Evolutionary conservation across 1,140 invertebrate genomes (phyloP), one percentile per base, ranked within the genome.

Genomic region (Onthophagus taurus): DNA sequence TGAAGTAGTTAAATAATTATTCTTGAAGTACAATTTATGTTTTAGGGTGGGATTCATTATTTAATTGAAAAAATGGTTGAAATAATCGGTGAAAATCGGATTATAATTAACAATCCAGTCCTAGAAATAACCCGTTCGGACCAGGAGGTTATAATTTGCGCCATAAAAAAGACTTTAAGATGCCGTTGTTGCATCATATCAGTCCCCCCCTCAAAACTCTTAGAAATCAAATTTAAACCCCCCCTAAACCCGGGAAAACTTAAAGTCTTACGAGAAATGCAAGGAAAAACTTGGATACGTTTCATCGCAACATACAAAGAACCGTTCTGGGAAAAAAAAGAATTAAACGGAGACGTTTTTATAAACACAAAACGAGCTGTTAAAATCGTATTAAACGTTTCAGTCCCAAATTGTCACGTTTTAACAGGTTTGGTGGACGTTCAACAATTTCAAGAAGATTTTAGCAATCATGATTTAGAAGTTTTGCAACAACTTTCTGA

Each of bases 241-340:
- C 36, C 42, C 8, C 12, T 54, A n/a, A 24, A 14, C 7, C 9
- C 26, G 9, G 7, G 12, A 0, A 39, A 44, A 29, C 2, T 23
- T 3, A 26, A 44, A 12, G 18, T 38, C 1, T 38, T 51, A 9
- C 19, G 16, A 13, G 37, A 42, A 12, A 18, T 48, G 8, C 12
- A 12, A 3, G 11, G 9, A 4, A 48, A 42, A n/a, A 16, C 13
- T 4, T 30, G 42, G n/a, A 31, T 31, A 3, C 45, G 48, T 26
- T 55, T 52, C 33, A 42, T 53, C 3, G 34, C 44, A 0, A 51
- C 49, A 4, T 55, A 53, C 17, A 17, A 35, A 39, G 31, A 8
- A n/a, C n/a, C n/a, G n/a, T n/a, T n/a, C n/a, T n/a, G n/a, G n/a
- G n/a, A n/a, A n/a, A n/a, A n/a, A n/a, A n/a, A n/a, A n/a, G n/a